A percentile compares a stretch with the other conserved stretches of the same genome.
phyloP scores from a whole-genome alignment of 1,140 invertebrate species.

The Hyposmocoma kahamanoa region DNA sequence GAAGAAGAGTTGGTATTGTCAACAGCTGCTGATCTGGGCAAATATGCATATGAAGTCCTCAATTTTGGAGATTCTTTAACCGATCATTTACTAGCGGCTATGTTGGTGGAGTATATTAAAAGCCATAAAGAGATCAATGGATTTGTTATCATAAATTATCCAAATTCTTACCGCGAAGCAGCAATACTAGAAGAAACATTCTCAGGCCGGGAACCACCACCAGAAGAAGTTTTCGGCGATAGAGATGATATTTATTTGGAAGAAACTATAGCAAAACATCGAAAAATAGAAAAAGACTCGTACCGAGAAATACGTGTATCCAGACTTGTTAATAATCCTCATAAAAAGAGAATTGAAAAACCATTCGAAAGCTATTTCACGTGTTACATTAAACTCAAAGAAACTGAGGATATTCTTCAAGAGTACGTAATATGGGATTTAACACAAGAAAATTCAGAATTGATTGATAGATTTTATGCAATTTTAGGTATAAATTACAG shows the following conservation, averaged over 20 bases:
- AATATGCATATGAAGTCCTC: conserved; percentile 72
- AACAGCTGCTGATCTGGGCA: conserved; percentile 71
- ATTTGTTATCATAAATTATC: conserved; percentile 78
- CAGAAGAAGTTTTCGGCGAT: conserved; percentile 35
- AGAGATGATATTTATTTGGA: conserved; percentile 63
- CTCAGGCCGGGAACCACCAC: conserved; percentile 48
- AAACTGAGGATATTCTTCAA: conserved; percentile 57
- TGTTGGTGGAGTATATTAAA: conserved; percentile 77
- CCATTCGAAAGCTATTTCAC: conserved; percentile 73
- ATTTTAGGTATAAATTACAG: conserved; percentile 72
- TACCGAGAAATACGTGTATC: conserved; percentile 54
- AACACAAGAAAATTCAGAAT: conserved; percentile 58
- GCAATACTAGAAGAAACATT: conserved; percentile 73
- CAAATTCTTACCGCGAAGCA: conserved; percentile 73
- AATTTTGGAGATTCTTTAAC: conserved; percentile 69
- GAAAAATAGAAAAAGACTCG: conserved; percentile 51
- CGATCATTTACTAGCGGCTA: conserved; percentile 71
- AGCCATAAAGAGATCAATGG: conserved; percentile 66
- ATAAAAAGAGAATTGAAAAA: conserved; percentile 33
- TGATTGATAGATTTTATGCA: conserved; percentile 75
- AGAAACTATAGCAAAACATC: conserved; percentile 55
- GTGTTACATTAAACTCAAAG: conserved; percentile 70
- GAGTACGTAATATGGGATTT: conserved; percentile 60
- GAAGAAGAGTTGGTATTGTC: conserved; percentile 72
- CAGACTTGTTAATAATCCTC: conserved; percentile 64